Evolutionary conservation across 2,888 invertebrate species (phyloP).

Genomic region (Alloscopus bannaensis): DNA sequence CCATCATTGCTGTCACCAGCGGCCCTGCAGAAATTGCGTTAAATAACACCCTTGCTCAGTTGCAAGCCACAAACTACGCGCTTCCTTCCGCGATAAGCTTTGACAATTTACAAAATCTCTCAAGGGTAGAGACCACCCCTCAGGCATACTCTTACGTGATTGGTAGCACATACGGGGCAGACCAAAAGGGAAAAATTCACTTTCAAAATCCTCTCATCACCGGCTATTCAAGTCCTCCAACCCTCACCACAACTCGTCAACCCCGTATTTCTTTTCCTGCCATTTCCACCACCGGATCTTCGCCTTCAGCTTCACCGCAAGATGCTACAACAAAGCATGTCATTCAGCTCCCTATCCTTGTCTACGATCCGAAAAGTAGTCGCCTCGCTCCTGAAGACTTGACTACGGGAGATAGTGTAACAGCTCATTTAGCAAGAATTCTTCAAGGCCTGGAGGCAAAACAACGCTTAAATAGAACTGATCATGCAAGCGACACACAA

Average conservation of each 20-base stretch:
- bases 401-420: conserved; percentile 13
- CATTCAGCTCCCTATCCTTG: conserved; percentile 21
- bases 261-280: conserved; percentile 10
- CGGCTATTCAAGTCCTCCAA: neutral
- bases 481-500: conserved; percentile 5
- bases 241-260: conserved; percentile 1
- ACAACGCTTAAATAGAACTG: neutral
- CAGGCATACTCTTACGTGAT: conserved; percentile 28
- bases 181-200: conserved; percentile 5
- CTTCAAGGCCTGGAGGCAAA: conserved; percentile 3
- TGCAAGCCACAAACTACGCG: conserved; percentile 31
- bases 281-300: neutral
- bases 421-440: conserved; percentile 39
- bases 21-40: neutral
- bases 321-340: neutral
- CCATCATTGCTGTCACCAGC: neutral
- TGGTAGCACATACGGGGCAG: conserved; percentile 6
- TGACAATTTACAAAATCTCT: conserved; percentile 32
- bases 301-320: neutral
- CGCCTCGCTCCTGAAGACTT: neutral
- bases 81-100: conserved; percentile 24
- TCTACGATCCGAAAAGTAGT: neutral
- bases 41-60: conserved; percentile 20
- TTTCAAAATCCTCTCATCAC: neutral
- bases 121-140: neutral